Percentiles rank a stretch among this genome's conserved stretches.
Evolutionary conservation across 2,797 vertebrate species (phyloP).

Genomic region (Chelidonichthys spinosus): DNA sequence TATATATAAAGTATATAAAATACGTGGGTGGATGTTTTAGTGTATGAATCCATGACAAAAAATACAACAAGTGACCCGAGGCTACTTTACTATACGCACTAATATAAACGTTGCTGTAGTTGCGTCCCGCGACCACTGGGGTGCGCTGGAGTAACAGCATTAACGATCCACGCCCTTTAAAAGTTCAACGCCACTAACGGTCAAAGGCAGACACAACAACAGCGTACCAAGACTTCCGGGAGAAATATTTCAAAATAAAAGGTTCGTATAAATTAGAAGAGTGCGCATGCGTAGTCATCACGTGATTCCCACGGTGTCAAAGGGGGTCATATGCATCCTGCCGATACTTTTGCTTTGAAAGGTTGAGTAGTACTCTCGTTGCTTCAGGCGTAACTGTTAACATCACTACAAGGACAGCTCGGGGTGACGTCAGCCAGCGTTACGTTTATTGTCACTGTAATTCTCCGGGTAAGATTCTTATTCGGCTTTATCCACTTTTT

Average conservation of each 20-base stretch:
- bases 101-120: not conserved
- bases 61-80: not conserved
- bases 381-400: slow-evolving; percentile 17
- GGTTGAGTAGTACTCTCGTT: not conserved
- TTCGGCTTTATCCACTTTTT: fast-evolving
- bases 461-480: slow-evolving; percentile 26
- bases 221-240: not conserved
- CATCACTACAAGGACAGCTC: slow-evolving; percentile 48
- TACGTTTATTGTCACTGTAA: slow-evolving; percentile 2
- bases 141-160: not conserved
- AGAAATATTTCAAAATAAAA: slow-evolving; percentile 28
- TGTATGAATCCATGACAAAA: not conserved
- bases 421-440: not conserved
- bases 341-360: slow-evolving; percentile 62
- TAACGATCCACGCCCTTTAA: not conserved
- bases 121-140: not conserved
- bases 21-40: not conserved
- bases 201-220: not conserved
- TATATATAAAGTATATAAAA: not conserved
- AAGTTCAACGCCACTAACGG: not conserved
- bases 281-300: not conserved
- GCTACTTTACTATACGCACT: not conserved
- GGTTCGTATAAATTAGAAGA: fast-evolving
- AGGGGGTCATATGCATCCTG: not conserved
- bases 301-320: not conserved